A percentile compares a stretch with the other conserved stretches of the same genome.
phyloP scores from a whole-genome alignment of 2,113 vertebrate species.

The Dipodomys ordii region DNA sequence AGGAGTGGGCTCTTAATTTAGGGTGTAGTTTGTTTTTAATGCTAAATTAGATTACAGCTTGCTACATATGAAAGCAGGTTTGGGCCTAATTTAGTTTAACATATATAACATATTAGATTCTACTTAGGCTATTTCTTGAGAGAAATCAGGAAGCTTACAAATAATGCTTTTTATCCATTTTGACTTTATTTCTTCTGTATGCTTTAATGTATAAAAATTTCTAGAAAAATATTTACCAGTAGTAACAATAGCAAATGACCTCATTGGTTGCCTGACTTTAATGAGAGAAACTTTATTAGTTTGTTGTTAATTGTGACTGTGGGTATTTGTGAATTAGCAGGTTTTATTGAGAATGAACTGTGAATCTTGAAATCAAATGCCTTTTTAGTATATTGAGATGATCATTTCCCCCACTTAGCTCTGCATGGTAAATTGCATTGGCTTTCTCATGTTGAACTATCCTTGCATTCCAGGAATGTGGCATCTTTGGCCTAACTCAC shows the following conservation, averaged over 20 bases:
- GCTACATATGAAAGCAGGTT: not conserved
- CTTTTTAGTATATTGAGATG: not conserved
- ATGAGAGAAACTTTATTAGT: not conserved
- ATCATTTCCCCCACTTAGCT: not conserved
- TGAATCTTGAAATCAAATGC: not conserved
- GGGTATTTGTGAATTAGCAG: not conserved
- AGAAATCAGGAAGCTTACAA: not conserved
- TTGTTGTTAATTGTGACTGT: not conserved
- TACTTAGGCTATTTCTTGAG: not conserved
- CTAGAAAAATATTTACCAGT: not conserved
- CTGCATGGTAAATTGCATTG: not conserved
- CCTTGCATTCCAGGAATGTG: slow-evolving; percentile 24
- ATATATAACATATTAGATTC: not conserved
- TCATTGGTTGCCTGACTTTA: not conserved
- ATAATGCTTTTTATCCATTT: too few species aligned
- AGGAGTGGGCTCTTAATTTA: too few species aligned
- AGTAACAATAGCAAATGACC: not conserved
- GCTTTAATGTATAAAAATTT: too few species aligned
- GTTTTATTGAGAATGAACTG: slow-evolving; percentile 30
- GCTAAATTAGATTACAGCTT: not conserved
- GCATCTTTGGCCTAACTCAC: not conserved
- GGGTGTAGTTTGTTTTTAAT: not conserved
- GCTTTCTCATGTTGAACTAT: slow-evolving; percentile 6
- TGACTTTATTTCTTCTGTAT: too few species aligned
- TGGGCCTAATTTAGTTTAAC: not conserved